phyloP scores from a whole-genome alignment of 35 echinoderm and acorn worm species.

The Ophioderma brevispina region DNA sequence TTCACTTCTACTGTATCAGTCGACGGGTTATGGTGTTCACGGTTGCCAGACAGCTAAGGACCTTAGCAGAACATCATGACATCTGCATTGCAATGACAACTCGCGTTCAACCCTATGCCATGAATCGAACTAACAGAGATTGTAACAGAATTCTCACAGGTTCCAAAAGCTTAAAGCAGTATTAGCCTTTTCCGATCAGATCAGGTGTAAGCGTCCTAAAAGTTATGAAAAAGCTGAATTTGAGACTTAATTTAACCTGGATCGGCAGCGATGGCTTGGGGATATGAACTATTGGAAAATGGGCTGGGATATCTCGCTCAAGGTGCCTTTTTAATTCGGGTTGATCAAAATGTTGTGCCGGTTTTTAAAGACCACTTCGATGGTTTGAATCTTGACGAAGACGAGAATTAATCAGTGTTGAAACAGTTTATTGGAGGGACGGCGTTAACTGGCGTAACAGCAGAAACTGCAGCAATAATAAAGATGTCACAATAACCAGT shows the following conservation, averaged over 20 bases:
- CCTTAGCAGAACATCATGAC: not conserved
- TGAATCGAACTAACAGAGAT: not conserved
- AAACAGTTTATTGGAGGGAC: too few relatives aligned
- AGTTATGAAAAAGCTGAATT: not conserved
- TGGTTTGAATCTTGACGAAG: not conserved
- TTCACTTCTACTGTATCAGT: too few relatives aligned
- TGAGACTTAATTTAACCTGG: not conserved
- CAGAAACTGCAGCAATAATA: too few relatives aligned
- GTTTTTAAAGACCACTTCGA: conserved; percentile 35
- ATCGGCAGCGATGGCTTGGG: conserved; percentile 33
- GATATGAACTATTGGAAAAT: not conserved
- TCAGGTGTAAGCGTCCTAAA: not conserved
- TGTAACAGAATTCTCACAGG: not conserved
- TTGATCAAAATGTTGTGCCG: not conserved
- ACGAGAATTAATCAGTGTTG: not conserved
- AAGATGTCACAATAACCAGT: too few relatives aligned
- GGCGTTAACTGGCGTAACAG: too few relatives aligned
- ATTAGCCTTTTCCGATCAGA: not conserved
- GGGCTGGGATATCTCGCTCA: not conserved
- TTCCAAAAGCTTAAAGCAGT: conserved; percentile 23
- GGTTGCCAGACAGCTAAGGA: not conserved
- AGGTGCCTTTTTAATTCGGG: conserved; percentile 17
- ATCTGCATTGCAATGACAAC: conserved; percentile 35
- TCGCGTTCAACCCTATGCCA: not conserved
- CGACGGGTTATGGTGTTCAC: conserved; percentile 19